Evolutionary conservation across 2,113 vertebrate species (phyloP).

Genomic region (Pao palembangensis): DNA sequence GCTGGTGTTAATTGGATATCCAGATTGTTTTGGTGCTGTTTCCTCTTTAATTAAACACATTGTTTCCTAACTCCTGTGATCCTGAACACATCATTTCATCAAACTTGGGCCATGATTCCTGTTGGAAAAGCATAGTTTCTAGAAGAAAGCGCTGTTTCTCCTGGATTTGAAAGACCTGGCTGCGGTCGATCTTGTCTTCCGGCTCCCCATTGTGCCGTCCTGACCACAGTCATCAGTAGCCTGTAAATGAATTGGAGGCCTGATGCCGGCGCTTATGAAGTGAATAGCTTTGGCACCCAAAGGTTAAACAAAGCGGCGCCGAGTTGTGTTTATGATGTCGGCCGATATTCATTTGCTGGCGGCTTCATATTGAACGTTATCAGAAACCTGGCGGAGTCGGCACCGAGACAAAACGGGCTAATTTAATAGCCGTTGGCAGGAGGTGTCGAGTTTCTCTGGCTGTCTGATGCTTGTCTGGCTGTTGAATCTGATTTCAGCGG

Average conservation of each 20-base stretch:
- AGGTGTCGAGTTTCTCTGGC: constrained; percentile 52
- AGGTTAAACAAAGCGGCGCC: constrained; percentile 50
- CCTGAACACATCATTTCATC: not conserved
- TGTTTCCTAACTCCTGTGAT: not conserved
- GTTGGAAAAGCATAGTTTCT: no score
- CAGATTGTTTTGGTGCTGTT: not conserved
- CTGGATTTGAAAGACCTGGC: no score
- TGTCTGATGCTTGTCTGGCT: constrained; percentile 42
- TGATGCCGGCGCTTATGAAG: constrained; percentile 45
- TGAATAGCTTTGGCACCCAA: constrained; percentile 44
- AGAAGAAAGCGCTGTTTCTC: no score
- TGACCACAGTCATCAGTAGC: constrained; percentile 44
- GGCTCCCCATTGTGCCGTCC: constrained; percentile 5
- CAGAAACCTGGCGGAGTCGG: constrained; percentile 47
- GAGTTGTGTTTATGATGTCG: constrained; percentile 64
- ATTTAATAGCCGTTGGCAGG: constrained; percentile 62
- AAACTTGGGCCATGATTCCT: no score
- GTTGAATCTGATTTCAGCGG: constrained; percentile 36
- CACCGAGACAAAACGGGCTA: constrained; percentile 53
- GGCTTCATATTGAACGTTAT: constrained; percentile 59
- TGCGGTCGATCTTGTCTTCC: constrained; percentile 1
- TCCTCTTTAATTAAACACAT: not conserved
- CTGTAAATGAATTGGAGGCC: constrained; percentile 43
- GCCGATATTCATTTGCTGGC: constrained; percentile 61
- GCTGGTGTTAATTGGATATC: not conserved